Conservation (phyloP, 2,888 invertebrate species). For the Gerris lacustris region DNA sequence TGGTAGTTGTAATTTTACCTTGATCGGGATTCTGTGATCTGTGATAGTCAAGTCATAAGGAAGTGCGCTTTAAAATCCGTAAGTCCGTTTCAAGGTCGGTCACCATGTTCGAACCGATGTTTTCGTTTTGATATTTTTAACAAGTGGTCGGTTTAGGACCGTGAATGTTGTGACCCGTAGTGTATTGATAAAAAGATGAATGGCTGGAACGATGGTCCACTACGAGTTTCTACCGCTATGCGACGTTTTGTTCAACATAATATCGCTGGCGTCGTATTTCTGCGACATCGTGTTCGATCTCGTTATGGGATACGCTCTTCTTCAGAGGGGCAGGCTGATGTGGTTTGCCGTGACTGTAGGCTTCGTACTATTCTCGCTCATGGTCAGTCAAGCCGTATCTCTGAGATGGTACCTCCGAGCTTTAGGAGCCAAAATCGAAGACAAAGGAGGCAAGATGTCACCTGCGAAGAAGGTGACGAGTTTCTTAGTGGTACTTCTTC, state of each 20-base stretch:
- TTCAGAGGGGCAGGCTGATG: conserved; percentile 51
- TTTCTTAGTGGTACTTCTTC: conserved; percentile 39
- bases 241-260: conserved; percentile 82
- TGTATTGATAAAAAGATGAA: neutral
- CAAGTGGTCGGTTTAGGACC: no score
- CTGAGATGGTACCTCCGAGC: conserved; percentile 57
- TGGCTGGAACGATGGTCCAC: conserved; percentile 1
- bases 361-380: conserved; percentile 57
- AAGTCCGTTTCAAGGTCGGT: no score
- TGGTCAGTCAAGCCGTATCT: conserved; percentile 56
- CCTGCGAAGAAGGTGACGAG: conserved; percentile 23
- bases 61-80: no score
- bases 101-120: no score
- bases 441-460: conserved; percentile 25
- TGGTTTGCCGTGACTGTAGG: conserved; percentile 57
- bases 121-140: no score
- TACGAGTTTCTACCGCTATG: conserved; percentile 78
- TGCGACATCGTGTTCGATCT: conserved; percentile 83
- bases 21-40: neutral
- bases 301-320: conserved; percentile 70
- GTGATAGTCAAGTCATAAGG: no score
- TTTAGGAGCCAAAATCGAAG: conserved; percentile 23
- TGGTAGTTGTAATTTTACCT: neutral
- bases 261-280: conserved; percentile 77
- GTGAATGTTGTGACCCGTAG: no score